phyloP scores from a whole-genome alignment of 1,140 invertebrate genomes.

The Anthonomus grandis region DNA sequence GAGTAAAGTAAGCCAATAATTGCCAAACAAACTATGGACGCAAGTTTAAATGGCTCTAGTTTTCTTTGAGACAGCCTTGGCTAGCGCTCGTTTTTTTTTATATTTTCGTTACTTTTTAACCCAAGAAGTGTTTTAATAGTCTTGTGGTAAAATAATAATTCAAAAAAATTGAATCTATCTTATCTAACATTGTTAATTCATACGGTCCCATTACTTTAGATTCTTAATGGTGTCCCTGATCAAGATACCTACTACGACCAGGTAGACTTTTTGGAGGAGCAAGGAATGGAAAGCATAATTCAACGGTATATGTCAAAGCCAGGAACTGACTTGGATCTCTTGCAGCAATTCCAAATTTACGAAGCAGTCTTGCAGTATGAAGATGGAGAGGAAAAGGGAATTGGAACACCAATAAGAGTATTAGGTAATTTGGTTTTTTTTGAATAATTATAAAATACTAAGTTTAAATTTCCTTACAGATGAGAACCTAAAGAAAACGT shows the following conservation, averaged over 20 bases:
- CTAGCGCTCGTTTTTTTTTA: too few species aligned
- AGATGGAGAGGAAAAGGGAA: slow-evolving; percentile 68
- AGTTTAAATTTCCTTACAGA: slow-evolving; percentile 52
- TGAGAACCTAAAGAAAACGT: slow-evolving; percentile 75
- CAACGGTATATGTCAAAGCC: slow-evolving; percentile 91
- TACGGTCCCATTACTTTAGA: slow-evolving; percentile 46
- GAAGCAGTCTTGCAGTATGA: slow-evolving; percentile 90
- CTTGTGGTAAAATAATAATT: too few species aligned
- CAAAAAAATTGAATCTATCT: too few species aligned
- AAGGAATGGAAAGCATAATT: slow-evolving; percentile 91
- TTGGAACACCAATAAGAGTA: slow-evolving; percentile 63
- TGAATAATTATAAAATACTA: background rate
- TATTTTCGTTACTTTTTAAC: too few species aligned
- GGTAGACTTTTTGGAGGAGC: slow-evolving; percentile 92
- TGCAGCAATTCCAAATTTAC: slow-evolving; percentile 93
- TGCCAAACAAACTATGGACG: too few species aligned
- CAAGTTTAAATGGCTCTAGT: too few species aligned
- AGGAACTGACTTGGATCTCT: slow-evolving; percentile 87
- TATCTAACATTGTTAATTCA: background rate
- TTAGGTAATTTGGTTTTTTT: slow-evolving; percentile 42
- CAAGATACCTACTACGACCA: slow-evolving; percentile 98
- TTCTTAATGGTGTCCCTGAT: slow-evolving; percentile 91
- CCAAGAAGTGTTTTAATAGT: too few species aligned
- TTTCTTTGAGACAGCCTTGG: too few species aligned
- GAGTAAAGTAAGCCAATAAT: too few species aligned